Conservation (phyloP, 2,113 vertebrate genomes). For the human region DNA sequence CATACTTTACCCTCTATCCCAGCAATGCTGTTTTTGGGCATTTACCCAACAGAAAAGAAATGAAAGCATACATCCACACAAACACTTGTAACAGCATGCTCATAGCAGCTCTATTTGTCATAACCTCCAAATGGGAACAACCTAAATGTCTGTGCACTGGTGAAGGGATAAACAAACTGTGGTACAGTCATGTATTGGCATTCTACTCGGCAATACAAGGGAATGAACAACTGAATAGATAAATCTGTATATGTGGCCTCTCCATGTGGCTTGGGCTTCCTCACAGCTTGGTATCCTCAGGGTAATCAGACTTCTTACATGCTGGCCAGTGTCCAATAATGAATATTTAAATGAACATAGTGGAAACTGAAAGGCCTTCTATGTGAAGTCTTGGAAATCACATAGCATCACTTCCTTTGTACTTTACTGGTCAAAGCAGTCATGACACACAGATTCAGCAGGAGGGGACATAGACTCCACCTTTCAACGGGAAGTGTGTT, state of each 20-base stretch:
- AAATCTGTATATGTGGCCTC: background rate
- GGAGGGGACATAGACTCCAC: background rate
- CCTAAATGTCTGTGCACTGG: background rate
- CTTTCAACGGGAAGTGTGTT: background rate
- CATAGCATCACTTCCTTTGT: background rate
- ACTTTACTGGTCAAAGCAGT: background rate
- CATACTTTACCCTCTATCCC: background rate
- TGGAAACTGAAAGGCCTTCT: background rate
- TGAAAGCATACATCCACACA: background rate
- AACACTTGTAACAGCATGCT: background rate
- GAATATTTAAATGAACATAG: background rate
- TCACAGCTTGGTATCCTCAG: background rate
- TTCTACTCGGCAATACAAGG: background rate
- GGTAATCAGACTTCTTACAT: background rate
- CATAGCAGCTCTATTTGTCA: background rate
- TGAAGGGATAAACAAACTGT: background rate
- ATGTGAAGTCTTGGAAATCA: background rate
- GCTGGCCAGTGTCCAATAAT: background rate
- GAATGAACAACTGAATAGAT: background rate
- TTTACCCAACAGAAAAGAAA: constrained; percentile 39
- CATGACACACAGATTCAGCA: background rate
- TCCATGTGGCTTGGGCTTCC: background rate
- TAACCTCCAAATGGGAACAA: background rate
- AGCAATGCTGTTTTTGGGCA: background rate
- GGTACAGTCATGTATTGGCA: background rate